Evolutionary conservation across 2,797 vertebrate species (phyloP).

Genomic region (Tokudaia muenninki): DNA sequence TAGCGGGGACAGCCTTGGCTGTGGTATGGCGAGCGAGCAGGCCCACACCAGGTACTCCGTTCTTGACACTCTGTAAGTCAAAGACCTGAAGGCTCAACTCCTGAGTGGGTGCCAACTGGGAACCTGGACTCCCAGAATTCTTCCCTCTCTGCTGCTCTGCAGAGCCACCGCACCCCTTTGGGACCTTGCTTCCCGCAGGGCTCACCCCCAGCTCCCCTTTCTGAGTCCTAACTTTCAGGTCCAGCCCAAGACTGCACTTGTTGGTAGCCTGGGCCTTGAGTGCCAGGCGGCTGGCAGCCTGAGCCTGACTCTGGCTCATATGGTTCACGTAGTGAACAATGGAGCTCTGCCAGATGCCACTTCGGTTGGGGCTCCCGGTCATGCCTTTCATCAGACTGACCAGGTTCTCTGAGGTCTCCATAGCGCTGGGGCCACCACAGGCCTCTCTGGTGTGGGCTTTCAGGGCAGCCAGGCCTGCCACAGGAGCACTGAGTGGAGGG

Average conservation of each 20-base stretch:
- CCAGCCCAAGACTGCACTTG: constrained; percentile 86
- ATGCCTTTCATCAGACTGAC: constrained; percentile 87
- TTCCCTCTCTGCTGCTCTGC: constrained; percentile 84
- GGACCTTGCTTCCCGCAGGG: constrained; percentile 79
- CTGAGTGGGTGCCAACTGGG: constrained; percentile 85
- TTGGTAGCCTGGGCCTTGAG: constrained; percentile 84
- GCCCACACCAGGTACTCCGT: no score
- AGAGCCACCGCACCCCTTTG: constrained; percentile 23
- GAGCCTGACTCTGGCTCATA: constrained; percentile 88
- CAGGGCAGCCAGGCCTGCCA: constrained; percentile 67
- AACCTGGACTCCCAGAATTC: not conserved
- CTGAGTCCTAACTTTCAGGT: constrained; percentile 89
- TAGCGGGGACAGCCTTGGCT: no score
- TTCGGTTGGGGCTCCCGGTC: constrained; percentile 84
- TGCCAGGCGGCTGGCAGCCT: constrained; percentile 83
- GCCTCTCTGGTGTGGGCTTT: no score
- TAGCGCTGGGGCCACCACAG: no score
- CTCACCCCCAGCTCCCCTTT: constrained; percentile 86
- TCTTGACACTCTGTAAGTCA: no score
- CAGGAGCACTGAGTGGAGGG: constrained; percentile 82
- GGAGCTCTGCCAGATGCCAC: constrained; percentile 91
- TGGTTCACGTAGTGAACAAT: constrained; percentile 91
- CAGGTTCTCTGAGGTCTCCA: constrained; percentile 71
- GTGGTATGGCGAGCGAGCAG: no score
- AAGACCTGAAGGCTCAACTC: constrained; percentile 90